Evolutionary conservation across 2,888 invertebrate species (phyloP), one percentile per base, ranked within the genome.

Genomic region (Xanthorhoe spadicearia): DNA sequence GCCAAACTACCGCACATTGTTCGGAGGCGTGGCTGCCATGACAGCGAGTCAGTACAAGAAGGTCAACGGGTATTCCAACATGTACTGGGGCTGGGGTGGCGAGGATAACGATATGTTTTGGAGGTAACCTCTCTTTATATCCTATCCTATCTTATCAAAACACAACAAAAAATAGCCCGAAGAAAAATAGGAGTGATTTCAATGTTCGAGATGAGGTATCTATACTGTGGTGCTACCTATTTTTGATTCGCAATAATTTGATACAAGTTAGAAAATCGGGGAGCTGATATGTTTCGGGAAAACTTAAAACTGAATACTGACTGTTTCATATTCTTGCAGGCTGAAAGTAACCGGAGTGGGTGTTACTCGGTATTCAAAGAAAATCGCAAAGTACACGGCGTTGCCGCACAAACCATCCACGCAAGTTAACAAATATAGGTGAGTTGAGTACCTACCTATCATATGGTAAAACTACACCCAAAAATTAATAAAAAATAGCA

Each of bases 41-140:
- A 96, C 95, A 0, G 94, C 94, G 54, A 94, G 96, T 66, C 98
- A 99, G 74, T 97, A 97, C 82, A 90, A 94, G 73, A 92, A 94
- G 71, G 96, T 98, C 3, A 99, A 99, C 86, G 97, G 97, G 0
- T 97, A 96, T 89, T 97, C 97, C 57, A 97, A 97, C 83, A 94
- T 96, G 61, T 99, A 96, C 86, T 98, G 98, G 96, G 98, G 98
- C 13, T 98, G 98, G 98, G 98, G 98, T 18, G 98, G 97, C 4
- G 99, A 99, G 87, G 99, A 99, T 85, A 98, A 98, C 83, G 98
- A 99, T 81, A 96, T 99, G 96, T 96, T 96, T 35, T 96, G 96
- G 87, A 93, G 95, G 95, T 92, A 83, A 7, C 7, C 8, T 7
- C 32, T 7, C 32, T 32, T 32, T 32, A 32, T n/a, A n/a, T n/a